Base-by-base conservation (phyloP, 2,113 vertebrate species). In the Pao palembangensis region DNA sequence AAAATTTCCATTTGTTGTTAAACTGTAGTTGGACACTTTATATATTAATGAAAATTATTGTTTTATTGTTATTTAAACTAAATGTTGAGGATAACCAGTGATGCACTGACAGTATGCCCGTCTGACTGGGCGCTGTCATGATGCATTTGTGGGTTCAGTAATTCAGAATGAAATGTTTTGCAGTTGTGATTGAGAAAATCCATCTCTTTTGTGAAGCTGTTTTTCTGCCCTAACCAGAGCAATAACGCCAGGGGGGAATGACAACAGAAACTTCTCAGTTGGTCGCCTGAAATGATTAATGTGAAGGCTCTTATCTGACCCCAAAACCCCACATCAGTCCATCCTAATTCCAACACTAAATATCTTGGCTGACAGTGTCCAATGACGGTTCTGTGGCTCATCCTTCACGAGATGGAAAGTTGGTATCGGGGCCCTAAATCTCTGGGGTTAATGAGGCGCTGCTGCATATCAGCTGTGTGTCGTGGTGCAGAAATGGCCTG, bases 271-370 rank as follows among this genome's bases (percentile, higher is more conserved):
- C 41, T 28, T 58, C 41, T 52, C 23, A 17, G 67, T 62, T 28
- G 23, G 43, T 34, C 28, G 46, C 25, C n/a, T 57, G 15, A 42
- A 59, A 69, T 51, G 58, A 73, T 78, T 55, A 67, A 70, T 48
- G 59, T 54, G 55, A 73, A 62, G 31, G 51, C 23, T 66, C 50
- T 78, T 55, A 59, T 73, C 69, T 76, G 69, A 73, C 69, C 69
- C 67, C 51, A 73, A 73, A 82, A 73, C 38, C 51, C 47, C 17
- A 52, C 50, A 64, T 73, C 64, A 38, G 50, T 81, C 58, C 2
- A 78, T 78, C 64, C 61, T 63, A 23, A 72, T 72, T 78, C 47
- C 47, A 19, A 69, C 61, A 46, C 71, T 28, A 49, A 47, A 23
- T 44, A 74, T 59, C 46, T 16, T 47, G 53, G 48, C 62, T 64